Base-by-base conservation (phyloP, 2,113 vertebrate genomes). In the Athene noctua region DNA sequence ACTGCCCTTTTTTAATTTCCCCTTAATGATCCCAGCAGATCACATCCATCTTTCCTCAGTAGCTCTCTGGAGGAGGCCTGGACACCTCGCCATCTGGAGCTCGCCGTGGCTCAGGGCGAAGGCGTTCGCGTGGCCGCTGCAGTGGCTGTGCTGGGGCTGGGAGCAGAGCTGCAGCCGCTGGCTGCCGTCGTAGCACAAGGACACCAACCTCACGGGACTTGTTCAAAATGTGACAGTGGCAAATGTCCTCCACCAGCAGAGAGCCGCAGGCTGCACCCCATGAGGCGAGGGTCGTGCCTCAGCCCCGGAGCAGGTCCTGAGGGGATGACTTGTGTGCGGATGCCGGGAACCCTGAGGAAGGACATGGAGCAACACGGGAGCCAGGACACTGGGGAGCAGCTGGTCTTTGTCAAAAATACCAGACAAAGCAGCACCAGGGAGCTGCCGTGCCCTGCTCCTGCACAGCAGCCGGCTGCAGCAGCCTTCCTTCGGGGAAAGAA, bases 11-110 rank as follows among this genome's bases (percentile, higher is more conserved):
- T 85, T 89, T 72, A 65, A 80, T 66, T 87, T 75, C 83, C 65
- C 47, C 5, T 92, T 94, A 92, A 96, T 20, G 88, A 91, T 89
- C 94, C 77, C 86, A 66, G 92, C 6, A 6, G 88, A 86, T 78
- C 91, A 27, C 89, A 95, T 94, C 67, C 57, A 83, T 96, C 97
- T 96, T 90, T 61, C 85, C 77, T 58, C 89, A 95, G 93, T 71
- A 55, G 9, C 95, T 96, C 96, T 81, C 94, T 13, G 51, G 92
- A 79, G 93, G 52, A 57, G 54, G 32, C 40, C 79, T 74, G 86
- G 86, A 87, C 90, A 68, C 80, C 55, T 92, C 30, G 65, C 92
- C 94, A 95, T 91, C 88, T 95, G 94, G 80, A 94, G 92, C 58
- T 58, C 2, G 2, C 55, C 1, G 14, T 49, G 94, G 91, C 61